Conservation (phyloP, 2,113 vertebrate species). For the Leptodactylus fuscus region DNA sequence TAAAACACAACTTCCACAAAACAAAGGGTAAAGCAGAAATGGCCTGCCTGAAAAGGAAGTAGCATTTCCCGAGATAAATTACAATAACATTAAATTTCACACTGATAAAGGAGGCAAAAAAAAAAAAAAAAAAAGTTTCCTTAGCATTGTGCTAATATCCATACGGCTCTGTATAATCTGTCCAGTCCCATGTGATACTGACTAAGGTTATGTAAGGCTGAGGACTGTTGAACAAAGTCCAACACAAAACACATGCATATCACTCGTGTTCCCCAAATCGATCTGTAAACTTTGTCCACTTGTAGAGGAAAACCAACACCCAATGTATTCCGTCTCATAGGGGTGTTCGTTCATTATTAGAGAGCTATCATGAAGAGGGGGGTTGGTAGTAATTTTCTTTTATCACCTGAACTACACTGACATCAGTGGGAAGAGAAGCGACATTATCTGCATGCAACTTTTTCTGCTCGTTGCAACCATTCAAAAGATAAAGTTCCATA, state of each 20-base stretch:
- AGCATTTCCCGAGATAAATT: slow-evolving; percentile 41
- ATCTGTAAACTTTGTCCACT: not conserved
- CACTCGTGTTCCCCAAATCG: not conserved
- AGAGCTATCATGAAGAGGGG: too few species aligned
- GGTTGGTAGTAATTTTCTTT: too few species aligned
- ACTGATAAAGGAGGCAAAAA: slow-evolving; percentile 30
- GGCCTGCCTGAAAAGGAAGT: not conserved
- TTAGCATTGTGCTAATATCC: slow-evolving; percentile 16
- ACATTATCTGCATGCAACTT: too few species aligned
- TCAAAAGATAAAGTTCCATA: too few species aligned
- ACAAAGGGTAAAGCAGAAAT: not conserved
- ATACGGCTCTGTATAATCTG: not conserved
- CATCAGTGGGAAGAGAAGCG: too few species aligned
- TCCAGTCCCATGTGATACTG: not conserved
- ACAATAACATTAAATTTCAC: slow-evolving; percentile 44
- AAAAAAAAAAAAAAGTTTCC: slow-evolving; percentile 8
- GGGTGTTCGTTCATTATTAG: not conserved
- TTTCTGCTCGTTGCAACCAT: too few species aligned
- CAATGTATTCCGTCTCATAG: not conserved
- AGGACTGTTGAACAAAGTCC: slow-evolving; percentile 13
- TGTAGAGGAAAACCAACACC: not conserved
- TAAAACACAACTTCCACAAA: too few species aligned
- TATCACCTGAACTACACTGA: too few species aligned
- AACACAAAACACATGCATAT: not conserved
- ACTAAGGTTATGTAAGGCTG: slow-evolving; percentile 23